phyloP scores from a whole-genome alignment of 2,113 vertebrate species.

The Morone chrysops region DNA sequence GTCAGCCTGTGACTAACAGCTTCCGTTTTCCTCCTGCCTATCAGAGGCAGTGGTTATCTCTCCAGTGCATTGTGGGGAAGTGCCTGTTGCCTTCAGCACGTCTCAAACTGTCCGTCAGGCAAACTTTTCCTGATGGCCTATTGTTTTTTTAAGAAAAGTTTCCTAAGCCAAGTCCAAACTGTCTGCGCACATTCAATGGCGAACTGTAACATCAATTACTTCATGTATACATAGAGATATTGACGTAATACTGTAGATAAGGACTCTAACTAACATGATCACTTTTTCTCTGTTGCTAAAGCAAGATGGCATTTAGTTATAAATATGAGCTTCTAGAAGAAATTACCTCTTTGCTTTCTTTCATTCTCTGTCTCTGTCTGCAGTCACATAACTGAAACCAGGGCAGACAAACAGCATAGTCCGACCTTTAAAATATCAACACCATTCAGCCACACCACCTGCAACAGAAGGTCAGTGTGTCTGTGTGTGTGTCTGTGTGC shows the following conservation, averaged over 20 bases:
- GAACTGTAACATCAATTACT: not conserved
- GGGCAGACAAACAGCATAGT: conserved; percentile 42
- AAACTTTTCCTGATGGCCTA: conserved; percentile 64
- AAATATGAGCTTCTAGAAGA: too few relatives aligned
- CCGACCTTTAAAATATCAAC: conserved; percentile 56
- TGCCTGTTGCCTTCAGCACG: conserved; percentile 56
- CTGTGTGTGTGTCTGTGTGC: conserved; percentile 19
- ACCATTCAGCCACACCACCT: conserved; percentile 47
- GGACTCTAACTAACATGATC: not conserved
- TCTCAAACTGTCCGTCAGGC: conserved; percentile 56
- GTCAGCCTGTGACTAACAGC: conserved; percentile 77
- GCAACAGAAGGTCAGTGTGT: conserved; percentile 63
- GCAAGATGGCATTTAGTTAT: not conserved
- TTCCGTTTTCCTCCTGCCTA: conserved; percentile 79
- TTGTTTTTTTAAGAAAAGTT: conserved; percentile 70
- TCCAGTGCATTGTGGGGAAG: conserved; percentile 77
- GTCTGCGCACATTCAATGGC: not conserved
- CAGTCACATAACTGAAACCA: conserved; percentile 10
- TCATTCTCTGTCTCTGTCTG: conserved; percentile 31
- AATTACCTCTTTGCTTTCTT: not conserved
- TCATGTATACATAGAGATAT: not conserved
- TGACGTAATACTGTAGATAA: not conserved
- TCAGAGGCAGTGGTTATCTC: conserved; percentile 76
- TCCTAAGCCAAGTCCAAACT: conserved; percentile 36
- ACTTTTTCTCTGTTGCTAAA: not conserved